Conservation (phyloP, 2,797 vertebrate species). For the Neosilurus mollespiculum region DNA sequence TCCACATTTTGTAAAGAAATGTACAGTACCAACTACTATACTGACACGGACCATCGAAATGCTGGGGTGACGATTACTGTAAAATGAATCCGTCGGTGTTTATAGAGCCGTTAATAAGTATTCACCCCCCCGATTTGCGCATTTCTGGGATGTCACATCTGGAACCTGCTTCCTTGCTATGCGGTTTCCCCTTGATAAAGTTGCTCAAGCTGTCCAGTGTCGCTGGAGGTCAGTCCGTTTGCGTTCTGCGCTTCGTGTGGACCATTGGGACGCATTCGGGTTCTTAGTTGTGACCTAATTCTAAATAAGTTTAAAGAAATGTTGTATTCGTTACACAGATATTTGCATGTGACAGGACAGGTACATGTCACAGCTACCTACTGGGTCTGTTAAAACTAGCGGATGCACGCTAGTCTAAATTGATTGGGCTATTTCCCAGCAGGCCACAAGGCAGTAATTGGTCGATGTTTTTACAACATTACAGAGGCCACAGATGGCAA, state of each 20-base stretch:
- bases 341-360: no score
- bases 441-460: no score
- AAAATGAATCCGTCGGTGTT: not conserved
- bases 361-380: no score
- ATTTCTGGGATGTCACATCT: not conserved
- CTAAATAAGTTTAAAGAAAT: no score
- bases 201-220: not conserved
- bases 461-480: no score
- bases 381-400: no score
- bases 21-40: not conserved
- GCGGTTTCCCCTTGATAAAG: not conserved
- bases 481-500: no score
- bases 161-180: not conserved
- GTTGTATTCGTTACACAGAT: no score
- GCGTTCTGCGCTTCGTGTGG: not conserved
- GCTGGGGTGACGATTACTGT: not conserved
- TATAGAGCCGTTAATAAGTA: not conserved
- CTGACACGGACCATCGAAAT: not conserved
- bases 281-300: no score
- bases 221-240: not conserved
- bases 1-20: no score
- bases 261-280: not conserved
- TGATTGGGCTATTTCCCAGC: no score
- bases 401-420: no score
- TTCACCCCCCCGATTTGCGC: not conserved